Conservation (phyloP, 2,113 vertebrate species). For the Psephotus haematonotus region DNA sequence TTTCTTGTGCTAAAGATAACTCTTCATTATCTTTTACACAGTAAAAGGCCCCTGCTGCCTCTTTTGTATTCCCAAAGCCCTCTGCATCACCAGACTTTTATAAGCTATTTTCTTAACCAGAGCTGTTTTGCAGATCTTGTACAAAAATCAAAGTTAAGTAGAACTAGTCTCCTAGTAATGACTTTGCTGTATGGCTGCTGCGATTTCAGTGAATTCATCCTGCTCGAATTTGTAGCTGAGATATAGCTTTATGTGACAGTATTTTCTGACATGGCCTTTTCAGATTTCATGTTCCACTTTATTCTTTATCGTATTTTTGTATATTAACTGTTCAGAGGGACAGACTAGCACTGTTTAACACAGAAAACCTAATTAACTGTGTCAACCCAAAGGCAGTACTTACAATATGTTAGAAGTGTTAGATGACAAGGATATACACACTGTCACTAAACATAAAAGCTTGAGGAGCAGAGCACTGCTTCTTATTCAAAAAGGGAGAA, state of each 20-base stretch:
- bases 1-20: not conserved
- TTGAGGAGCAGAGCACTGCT: not conserved
- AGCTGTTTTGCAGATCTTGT: not conserved
- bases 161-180: not conserved
- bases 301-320: not conserved
- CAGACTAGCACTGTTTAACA: not conserved
- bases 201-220: not conserved
- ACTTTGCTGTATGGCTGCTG: not conserved
- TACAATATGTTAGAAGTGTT: not conserved
- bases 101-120: not conserved
- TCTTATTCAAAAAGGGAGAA: not conserved
- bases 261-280: not conserved
- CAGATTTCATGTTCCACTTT: not conserved
- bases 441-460: not conserved
- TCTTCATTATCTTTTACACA: not conserved
- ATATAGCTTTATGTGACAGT: not conserved
- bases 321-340: not conserved
- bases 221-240: not conserved
- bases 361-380: not conserved
- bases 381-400: not conserved
- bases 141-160: not conserved
- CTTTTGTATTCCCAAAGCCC: not conserved
- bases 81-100: not conserved
- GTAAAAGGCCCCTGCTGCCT: not conserved
- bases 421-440: not conserved